Conservation (phyloP, 2,888 invertebrate species). For the Odontomyia ornata region DNA sequence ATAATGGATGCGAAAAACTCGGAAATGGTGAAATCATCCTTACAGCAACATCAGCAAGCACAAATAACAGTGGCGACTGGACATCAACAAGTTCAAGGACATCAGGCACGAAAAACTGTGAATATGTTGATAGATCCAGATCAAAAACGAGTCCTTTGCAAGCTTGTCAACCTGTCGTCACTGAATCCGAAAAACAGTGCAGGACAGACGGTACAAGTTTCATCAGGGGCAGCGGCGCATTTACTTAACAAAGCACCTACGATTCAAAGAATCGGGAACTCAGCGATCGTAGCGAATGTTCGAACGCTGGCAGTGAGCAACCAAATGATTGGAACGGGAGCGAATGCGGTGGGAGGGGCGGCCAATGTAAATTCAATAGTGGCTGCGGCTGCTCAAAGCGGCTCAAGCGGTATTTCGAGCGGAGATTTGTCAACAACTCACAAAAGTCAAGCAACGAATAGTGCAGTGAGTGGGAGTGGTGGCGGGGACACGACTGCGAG, state of each 20-base stretch:
- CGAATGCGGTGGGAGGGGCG: slow-evolving; percentile 9
- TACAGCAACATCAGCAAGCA: slow-evolving; percentile 48
- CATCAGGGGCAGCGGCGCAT: slow-evolving; percentile 35
- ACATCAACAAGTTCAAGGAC: slow-evolving; percentile 45
- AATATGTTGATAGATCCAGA: slow-evolving; percentile 52
- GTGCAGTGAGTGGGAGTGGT: neutral
- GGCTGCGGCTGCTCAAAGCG: slow-evolving; percentile 41
- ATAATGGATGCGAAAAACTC: slow-evolving; percentile 52
- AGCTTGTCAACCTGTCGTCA: slow-evolving; percentile 60
- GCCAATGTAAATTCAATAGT: slow-evolving; percentile 11
- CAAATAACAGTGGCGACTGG: slow-evolving; percentile 15
- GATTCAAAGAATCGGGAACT: slow-evolving; percentile 45
- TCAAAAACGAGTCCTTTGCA: slow-evolving; percentile 61
- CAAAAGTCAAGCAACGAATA: slow-evolving; percentile 2
- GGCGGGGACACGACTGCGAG: slow-evolving; percentile 42
- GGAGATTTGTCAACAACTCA: slow-evolving; percentile 1
- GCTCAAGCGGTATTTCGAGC: neutral
- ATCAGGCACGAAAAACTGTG: slow-evolving; percentile 39
- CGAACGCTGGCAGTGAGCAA: slow-evolving; percentile 44
- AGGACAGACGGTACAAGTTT: slow-evolving; percentile 53
- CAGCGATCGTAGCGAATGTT: slow-evolving; percentile 50
- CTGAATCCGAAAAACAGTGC: slow-evolving; percentile 56
- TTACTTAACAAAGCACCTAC: slow-evolving; percentile 54
- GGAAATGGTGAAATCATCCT: slow-evolving; percentile 49
- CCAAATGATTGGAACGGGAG: slow-evolving; percentile 45